Evolutionary conservation across 2,797 vertebrate species (phyloP).

Genomic region (Intellagama lesueurii): DNA sequence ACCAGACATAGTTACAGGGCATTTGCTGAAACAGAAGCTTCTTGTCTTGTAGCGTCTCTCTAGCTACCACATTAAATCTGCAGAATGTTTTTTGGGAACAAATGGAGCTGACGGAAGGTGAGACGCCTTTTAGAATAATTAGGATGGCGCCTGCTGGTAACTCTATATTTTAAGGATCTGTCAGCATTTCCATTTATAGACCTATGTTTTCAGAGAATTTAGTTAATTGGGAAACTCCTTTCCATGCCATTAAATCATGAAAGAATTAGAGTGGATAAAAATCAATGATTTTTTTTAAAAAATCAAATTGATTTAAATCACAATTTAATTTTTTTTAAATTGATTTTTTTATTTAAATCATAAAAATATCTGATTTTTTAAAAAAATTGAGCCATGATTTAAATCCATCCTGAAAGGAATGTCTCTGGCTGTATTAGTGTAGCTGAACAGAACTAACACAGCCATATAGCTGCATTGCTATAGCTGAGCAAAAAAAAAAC

Average conservation of each 20-base stretch:
- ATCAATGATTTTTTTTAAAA: too few relatives aligned
- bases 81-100: background rate
- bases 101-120: background rate
- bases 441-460: background rate
- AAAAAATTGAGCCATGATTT: too few relatives aligned
- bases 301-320: too few relatives aligned
- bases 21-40: background rate
- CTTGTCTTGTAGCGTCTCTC: background rate
- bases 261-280: background rate
- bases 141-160: background rate
- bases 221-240: background rate
- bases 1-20: background rate
- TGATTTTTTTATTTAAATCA: too few relatives aligned
- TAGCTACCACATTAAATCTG: background rate
- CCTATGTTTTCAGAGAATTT: background rate
- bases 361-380: too few relatives aligned
- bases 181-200: conserved; percentile 10
- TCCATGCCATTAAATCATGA: background rate
- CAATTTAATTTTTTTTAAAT: too few relatives aligned
- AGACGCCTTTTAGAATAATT: background rate
- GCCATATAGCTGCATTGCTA: background rate
- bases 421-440: background rate
- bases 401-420: background rate
- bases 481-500: background rate
- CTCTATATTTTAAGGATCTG: background rate